A percentile compares a stretch with the other conserved stretches of the same genome.
Conservation (phyloP, 2,888 invertebrate genomes). For the Lasius platythorax region DNA sequence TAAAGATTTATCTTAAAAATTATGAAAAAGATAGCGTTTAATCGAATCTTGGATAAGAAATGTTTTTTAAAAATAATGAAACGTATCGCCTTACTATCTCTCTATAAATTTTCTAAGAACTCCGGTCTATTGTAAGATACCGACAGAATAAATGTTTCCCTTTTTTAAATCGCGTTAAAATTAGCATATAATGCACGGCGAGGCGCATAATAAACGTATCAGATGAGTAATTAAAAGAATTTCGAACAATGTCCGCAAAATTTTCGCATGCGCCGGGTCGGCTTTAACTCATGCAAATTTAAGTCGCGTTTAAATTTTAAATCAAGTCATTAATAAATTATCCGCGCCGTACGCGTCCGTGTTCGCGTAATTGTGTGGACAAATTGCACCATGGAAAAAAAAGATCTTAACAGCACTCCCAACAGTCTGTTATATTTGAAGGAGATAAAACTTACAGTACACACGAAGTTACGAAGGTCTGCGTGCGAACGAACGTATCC, state of each 20-base stretch:
- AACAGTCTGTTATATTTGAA: conserved; percentile 38
- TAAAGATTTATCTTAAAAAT: background rate
- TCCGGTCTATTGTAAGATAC: background rate
- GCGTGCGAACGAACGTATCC: background rate
- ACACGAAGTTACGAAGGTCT: background rate
- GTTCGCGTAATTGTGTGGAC: conserved; percentile 50
- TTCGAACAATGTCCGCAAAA: conserved; percentile 55
- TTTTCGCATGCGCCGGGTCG: conserved; percentile 44
- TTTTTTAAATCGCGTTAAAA: conserved; percentile 45
- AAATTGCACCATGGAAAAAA: conserved; percentile 50
- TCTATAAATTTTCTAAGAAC: conserved; percentile 19
- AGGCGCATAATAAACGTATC: conserved; percentile 41
- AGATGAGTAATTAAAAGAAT: conserved; percentile 55
- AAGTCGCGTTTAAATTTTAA: conserved; percentile 56
- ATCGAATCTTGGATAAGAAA: background rate
- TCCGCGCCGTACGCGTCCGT: conserved; percentile 44
- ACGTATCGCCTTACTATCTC: background rate
- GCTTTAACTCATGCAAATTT: conserved; percentile 56
- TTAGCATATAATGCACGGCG: conserved; percentile 51
- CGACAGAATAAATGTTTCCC: conserved; percentile 33
- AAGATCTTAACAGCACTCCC: conserved; percentile 48
- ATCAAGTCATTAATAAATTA: conserved; percentile 58
- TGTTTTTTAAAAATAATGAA: background rate
- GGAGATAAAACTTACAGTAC: conserved; percentile 29
- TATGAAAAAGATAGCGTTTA: background rate